Evolutionary conservation across 2,797 vertebrate genomes (phyloP), one percentile per base, ranked within the genome.

Genomic region (Pampus argenteus): DNA sequence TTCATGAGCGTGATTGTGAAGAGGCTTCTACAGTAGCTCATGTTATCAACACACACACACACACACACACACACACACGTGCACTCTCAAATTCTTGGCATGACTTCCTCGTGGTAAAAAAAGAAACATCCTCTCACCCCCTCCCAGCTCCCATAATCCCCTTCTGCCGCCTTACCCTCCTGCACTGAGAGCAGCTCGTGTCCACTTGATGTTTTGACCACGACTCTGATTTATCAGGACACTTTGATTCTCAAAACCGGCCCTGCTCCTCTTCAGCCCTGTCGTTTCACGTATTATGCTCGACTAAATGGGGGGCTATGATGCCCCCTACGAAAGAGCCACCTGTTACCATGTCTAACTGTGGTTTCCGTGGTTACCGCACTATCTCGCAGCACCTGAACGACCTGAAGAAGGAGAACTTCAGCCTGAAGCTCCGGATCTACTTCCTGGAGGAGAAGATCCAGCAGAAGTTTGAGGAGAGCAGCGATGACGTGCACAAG

Each of bases 321-420:
- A 70, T 86, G 87, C 84, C 91, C 66, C 70, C 79, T 55, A 9
- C 34, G 0, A 10, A 28, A 29, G 47, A 61, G 1, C 23, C 49
- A 0, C 59, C 28, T 40, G 28, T 11, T 26, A 85, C 88, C 94
- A 97, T 98, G 96, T 95, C 96, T 97, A 95, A 98, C 83, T 60
- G 85, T 66, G 82, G 66, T 81, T 97, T 96, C 90, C 96, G 92
- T 6, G 95, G 93, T 77, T 98, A 95, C 87, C 97, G 97, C 89
- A 98, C 97, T 68, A 93, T 99, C 86, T 97, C 96, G 58, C 97
- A 99, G 96, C 97, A 99, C 92, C 97, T 99, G 88, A 97, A 97
- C 70, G 97, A 98, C 95, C 94, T 99, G 91, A 99, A 99, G 94
- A 99, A 98, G 90, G 98, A 99, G 94, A 99, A 99, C 94, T 99